Evolutionary conservation across 2,888 invertebrate genomes (phyloP).

Genomic region (Zygaena filipendulae): DNA sequence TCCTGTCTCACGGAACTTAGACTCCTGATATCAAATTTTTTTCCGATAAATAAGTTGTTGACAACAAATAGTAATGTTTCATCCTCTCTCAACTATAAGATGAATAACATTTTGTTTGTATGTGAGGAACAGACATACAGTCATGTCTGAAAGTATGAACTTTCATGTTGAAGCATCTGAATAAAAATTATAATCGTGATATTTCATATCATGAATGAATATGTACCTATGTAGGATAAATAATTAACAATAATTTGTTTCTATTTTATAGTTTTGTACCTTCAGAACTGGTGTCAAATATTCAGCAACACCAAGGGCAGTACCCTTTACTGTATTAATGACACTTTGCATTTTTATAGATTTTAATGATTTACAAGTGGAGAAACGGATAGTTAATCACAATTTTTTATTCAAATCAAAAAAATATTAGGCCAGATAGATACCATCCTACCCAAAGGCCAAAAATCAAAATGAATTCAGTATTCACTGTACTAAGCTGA

Average conservation of each 20-base stretch:
- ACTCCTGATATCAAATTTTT: constrained; percentile 73
- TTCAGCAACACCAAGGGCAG: constrained; percentile 95
- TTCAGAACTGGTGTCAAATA: constrained; percentile 96
- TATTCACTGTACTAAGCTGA: too few species aligned
- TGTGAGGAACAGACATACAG: constrained; percentile 8
- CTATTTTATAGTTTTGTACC: constrained; percentile 74
- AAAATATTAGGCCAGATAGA: too few species aligned
- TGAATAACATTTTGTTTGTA: neutral
- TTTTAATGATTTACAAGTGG: too few species aligned
- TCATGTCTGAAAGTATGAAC: constrained; percentile 13
- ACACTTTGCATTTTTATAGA: constrained; percentile 96
- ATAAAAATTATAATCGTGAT: too few species aligned
- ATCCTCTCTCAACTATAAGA: neutral
- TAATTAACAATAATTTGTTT: too few species aligned
- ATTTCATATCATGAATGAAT: too few species aligned
- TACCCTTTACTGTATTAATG: constrained; percentile 94
- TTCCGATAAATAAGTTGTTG: constrained; percentile 1
- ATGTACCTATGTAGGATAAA: too few species aligned
- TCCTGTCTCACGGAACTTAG: constrained; percentile 97
- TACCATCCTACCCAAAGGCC: too few species aligned
- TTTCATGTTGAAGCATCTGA: neutral
- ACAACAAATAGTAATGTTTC: constrained; percentile 4
- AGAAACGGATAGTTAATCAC: too few species aligned
- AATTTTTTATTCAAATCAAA: too few species aligned
- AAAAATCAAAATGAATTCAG: too few species aligned